Evolutionary conservation across 2,113 vertebrate species (phyloP).

Genomic region (Microtus pennsylvanicus): DNA sequence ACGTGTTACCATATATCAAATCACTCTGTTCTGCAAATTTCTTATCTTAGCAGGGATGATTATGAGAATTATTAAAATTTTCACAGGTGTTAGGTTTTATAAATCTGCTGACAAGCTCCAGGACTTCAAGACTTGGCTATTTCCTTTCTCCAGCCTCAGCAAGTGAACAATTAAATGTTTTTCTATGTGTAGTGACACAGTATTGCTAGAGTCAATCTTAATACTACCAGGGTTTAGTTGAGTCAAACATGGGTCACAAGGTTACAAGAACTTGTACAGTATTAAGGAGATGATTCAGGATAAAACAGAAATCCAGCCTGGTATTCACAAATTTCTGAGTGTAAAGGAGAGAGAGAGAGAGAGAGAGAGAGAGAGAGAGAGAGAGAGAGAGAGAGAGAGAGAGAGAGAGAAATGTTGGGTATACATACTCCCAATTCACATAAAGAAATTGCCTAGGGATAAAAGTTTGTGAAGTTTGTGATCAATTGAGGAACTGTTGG

Average conservation of each 20-base stretch:
- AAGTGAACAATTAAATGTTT: not conserved
- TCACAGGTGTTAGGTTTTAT: not conserved
- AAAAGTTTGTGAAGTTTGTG: not conserved
- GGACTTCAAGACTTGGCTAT: not conserved
- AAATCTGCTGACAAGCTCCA: not conserved
- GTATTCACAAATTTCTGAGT: not conserved
- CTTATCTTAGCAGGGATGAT: not conserved
- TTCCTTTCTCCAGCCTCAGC: accelerated
- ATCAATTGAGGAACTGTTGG: accelerated
- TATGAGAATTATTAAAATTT: not conserved
- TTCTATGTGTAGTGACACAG: not conserved
- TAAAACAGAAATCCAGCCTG: not conserved
- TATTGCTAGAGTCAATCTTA: not conserved
- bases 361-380: no score
- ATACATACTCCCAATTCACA: not conserved
- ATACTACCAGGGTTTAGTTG: not conserved
- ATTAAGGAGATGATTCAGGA: not conserved
- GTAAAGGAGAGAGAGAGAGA: no score
- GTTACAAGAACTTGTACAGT: no score
- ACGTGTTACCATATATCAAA: not conserved
- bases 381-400: no score
- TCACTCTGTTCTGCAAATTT: accelerated
- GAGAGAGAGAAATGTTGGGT: not conserved
- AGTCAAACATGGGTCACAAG: not conserved
- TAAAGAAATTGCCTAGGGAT: not conserved